Percentiles rank a stretch among this genome's conserved stretches.
These are phyloP conservation scores for rat (Rattus norvegicus) DNA, from an alignment of 2,113 vertebrate species.

Conservation along the genomic window GRCr8 NC_086022.1:50870001-50870500, in stretches of 20 bases:
- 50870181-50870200: neutral
- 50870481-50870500: neutral
- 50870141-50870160: neutral
- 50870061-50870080: neutral
- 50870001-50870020: neutral
- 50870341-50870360: neutral
- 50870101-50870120: neutral
- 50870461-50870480: neutral
- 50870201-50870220: neutral
- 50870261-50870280: neutral
- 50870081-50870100: neutral
- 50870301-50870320: neutral
- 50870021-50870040: constrained; percentile 41
- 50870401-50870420: neutral
- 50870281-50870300: neutral
- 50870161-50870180: constrained; percentile 37
- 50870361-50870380: neutral
- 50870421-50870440: neutral
- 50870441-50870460: neutral
- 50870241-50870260: neutral
- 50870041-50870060: neutral
- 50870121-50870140: constrained; percentile 2
- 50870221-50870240: neutral
- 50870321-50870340: neutral
- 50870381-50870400: neutral